phyloP scores from a whole-genome alignment of 2,113 vertebrate species.

The Sigmodon hispidus region DNA sequence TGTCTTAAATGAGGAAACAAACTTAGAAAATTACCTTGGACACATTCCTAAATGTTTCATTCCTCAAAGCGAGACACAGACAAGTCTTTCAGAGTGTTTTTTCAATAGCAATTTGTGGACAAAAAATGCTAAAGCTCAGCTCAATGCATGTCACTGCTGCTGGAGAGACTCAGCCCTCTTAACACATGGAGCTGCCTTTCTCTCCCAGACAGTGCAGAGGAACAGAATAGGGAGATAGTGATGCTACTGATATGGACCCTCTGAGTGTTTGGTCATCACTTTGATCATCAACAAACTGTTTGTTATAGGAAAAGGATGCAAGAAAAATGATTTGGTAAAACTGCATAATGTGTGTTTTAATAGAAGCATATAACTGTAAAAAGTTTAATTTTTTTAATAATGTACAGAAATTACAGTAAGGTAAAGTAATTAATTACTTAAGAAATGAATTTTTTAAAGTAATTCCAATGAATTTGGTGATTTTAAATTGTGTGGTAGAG shows the following conservation, averaged over 20 bases:
- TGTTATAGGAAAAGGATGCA: background rate
- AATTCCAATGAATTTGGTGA: no score
- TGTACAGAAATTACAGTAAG: background rate
- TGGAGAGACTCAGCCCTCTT: background rate
- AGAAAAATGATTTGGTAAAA: background rate
- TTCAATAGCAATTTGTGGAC: background rate
- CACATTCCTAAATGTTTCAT: no score
- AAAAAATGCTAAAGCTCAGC: background rate
- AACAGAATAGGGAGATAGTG: no score
- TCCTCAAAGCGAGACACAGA: background rate
- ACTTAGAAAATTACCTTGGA: background rate
- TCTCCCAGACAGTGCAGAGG: background rate
- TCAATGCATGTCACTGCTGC: background rate
- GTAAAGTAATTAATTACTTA: background rate
- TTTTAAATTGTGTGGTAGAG: background rate
- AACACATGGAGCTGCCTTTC: background rate
- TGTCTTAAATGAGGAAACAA: background rate
- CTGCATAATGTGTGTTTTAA: background rate
- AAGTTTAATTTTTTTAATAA: background rate
- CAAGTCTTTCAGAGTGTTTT: background rate
- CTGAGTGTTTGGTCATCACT: fast-evolving
- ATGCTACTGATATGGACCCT: background rate
- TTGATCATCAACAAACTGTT: background rate
- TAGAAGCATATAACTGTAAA: background rate
- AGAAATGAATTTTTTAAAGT: background rate